A percentile compares a stretch with the other conserved stretches of the same genome.
Evolutionary conservation across 2,888 invertebrate genomes (phyloP).

Genomic region (Serripes groenlandicus): DNA sequence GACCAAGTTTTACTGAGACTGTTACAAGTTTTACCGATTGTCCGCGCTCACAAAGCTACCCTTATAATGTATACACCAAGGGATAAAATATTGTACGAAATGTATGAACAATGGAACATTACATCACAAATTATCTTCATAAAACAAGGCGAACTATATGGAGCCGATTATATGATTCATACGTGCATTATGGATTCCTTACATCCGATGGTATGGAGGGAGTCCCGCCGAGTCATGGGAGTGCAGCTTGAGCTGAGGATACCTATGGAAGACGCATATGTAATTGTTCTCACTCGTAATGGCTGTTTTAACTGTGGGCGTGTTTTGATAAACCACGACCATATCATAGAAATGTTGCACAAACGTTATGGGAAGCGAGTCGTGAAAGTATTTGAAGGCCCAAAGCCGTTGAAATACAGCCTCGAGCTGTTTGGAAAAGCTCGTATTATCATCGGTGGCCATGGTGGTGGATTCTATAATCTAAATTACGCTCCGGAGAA

Average conservation of each 20-base stretch:
- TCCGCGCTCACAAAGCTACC: not conserved
- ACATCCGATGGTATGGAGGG: slow-evolving; percentile 32
- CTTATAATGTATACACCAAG: slow-evolving; percentile 15
- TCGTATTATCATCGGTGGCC: slow-evolving; percentile 15
- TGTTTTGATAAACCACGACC: slow-evolving; percentile 8
- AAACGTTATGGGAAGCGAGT: slow-evolving; percentile 1
- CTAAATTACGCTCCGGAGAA: slow-evolving; percentile 19
- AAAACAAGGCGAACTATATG: not conserved
- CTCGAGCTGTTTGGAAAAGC: slow-evolving; percentile 11
- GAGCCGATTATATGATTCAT: slow-evolving; percentile 23
- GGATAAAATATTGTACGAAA: slow-evolving; percentile 32
- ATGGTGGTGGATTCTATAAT: slow-evolving; percentile 33
- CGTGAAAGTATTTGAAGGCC: slow-evolving; percentile 14
- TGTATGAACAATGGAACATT: slow-evolving; percentile 17
- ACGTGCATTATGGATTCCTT: slow-evolving; percentile 19
- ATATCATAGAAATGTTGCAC: not conserved
- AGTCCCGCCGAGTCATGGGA: slow-evolving; percentile 11
- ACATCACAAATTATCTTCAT: slow-evolving; percentile 4
- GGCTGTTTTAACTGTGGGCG: slow-evolving; percentile 29
- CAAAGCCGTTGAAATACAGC: not conserved
- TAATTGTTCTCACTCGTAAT: slow-evolving; percentile 9
- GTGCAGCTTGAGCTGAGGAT: not conserved
- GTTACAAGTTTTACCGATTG: slow-evolving; percentile 21
- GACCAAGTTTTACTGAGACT: slow-evolving; percentile 30
- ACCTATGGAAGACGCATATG: not conserved